Evolutionary conservation across 2,797 vertebrate genomes (phyloP).

Genomic region (Anabas testudineus): DNA sequence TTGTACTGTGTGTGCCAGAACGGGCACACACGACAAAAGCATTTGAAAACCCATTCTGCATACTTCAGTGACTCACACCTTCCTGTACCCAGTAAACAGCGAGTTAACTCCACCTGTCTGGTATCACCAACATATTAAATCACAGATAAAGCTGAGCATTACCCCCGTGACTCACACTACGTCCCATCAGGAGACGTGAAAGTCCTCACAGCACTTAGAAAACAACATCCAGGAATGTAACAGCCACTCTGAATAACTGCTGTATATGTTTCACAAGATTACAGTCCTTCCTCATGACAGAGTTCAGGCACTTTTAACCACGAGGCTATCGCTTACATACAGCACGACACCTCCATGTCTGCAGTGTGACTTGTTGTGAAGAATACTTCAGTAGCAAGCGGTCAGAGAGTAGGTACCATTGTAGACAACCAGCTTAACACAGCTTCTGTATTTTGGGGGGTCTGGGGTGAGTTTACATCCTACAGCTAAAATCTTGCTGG

Average conservation of each 20-base stretch:
- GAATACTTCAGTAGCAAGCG: neutral
- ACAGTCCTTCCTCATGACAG: slow-evolving; percentile 7
- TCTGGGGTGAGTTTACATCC: neutral
- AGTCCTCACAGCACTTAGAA: slow-evolving; percentile 13
- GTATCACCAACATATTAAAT: slow-evolving; percentile 8
- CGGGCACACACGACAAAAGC: neutral
- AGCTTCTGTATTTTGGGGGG: neutral
- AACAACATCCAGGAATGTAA: slow-evolving; percentile 33
- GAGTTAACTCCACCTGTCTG: slow-evolving; percentile 17
- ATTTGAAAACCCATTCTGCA: slow-evolving; percentile 5
- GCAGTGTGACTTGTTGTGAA: neutral
- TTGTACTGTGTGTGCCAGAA: slow-evolving; percentile 19
- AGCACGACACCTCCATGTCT: neutral
- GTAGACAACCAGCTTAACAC: neutral
- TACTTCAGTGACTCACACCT: slow-evolving; percentile 11
- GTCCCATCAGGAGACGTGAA: slow-evolving; percentile 2
- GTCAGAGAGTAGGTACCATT: neutral
- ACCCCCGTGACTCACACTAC: slow-evolving; percentile 32
- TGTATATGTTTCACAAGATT: slow-evolving; percentile 34
- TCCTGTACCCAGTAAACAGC: neutral
- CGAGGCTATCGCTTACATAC: slow-evolving; percentile 11
- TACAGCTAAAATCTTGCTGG: neutral
- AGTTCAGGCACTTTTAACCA: slow-evolving; percentile 12
- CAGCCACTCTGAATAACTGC: slow-evolving; percentile 7
- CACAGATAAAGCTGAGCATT: slow-evolving; percentile 13